A percentile compares a stretch with the other conserved stretches of the same genome.
phyloP scores from a whole-genome alignment of 2,888 invertebrate species.

The Eupithecia exiguata region DNA sequence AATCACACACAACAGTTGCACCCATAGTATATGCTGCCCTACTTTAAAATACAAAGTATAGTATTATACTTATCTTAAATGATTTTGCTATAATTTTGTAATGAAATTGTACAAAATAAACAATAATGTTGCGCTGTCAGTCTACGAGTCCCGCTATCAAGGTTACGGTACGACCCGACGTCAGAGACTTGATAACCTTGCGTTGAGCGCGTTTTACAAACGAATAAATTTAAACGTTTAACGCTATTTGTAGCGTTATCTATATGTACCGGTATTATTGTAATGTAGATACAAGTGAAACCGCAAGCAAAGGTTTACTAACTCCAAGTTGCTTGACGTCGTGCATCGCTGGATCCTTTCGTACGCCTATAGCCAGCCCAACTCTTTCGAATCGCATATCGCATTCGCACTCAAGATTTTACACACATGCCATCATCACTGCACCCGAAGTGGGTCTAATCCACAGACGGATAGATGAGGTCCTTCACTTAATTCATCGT shows the following conservation, averaged over 20 bases:
- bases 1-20: not conserved
- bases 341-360: too few species aligned
- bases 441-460: too few species aligned
- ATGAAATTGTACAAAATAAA: not conserved
- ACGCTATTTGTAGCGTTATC: not conserved
- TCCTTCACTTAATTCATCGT: not conserved
- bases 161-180: not conserved
- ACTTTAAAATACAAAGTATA: not conserved
- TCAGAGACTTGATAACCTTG: conserved; percentile 10
- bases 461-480: too few species aligned
- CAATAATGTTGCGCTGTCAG: not conserved
- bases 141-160: not conserved
- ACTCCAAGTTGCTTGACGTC: too few species aligned
- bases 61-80: too few species aligned
- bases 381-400: too few species aligned
- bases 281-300: not conserved
- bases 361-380: too few species aligned
- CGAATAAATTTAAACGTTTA: not conserved
- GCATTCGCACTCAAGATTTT: too few species aligned
- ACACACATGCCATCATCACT: too few species aligned
- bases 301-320: not conserved
- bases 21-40: not conserved
- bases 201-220: not conserved
- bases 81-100: not conserved
- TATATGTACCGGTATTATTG: not conserved